Evolutionary conservation across 1,140 invertebrate species (phyloP).

Genomic region (Tribolium madens): DNA sequence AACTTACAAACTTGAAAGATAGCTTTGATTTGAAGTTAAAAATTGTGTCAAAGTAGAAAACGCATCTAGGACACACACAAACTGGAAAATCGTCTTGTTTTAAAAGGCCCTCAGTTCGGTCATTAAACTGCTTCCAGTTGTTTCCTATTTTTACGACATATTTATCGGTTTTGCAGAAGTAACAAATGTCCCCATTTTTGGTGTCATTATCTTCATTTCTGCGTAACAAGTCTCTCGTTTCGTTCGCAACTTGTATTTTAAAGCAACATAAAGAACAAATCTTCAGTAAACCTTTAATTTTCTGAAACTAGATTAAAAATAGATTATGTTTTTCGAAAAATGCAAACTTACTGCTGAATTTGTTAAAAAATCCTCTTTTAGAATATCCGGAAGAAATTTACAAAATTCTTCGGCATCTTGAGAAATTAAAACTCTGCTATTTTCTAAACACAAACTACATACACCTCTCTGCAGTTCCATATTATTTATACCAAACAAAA

Average conservation of each 20-base stretch:
- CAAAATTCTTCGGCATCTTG: background rate
- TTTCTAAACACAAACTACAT: slow-evolving; percentile 18
- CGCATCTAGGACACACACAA: background rate
- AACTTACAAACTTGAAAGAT: slow-evolving; percentile 12
- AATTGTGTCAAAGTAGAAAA: slow-evolving; percentile 7
- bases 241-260: slow-evolving; percentile 12
- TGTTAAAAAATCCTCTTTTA: background rate
- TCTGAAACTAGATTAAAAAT: slow-evolving; percentile 1
- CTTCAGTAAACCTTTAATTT: background rate
- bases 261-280: slow-evolving; percentile 1
- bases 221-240: background rate
- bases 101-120: slow-evolving; percentile 2
- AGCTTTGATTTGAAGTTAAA: slow-evolving; percentile 16
- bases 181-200: background rate
- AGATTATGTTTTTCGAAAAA: background rate
- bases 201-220: background rate
- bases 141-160: background rate
- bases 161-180: slow-evolving; percentile 1
- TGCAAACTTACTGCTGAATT: background rate
- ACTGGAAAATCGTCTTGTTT: background rate
- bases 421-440: background rate
- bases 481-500: background rate
- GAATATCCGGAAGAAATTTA: background rate
- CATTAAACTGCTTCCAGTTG: background rate
- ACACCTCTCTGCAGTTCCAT: slow-evolving; percentile 25